Evolutionary conservation across 2,888 invertebrate genomes (phyloP), one percentile per base, ranked within the genome.

Genomic region (Amphipyra berbera): DNA sequence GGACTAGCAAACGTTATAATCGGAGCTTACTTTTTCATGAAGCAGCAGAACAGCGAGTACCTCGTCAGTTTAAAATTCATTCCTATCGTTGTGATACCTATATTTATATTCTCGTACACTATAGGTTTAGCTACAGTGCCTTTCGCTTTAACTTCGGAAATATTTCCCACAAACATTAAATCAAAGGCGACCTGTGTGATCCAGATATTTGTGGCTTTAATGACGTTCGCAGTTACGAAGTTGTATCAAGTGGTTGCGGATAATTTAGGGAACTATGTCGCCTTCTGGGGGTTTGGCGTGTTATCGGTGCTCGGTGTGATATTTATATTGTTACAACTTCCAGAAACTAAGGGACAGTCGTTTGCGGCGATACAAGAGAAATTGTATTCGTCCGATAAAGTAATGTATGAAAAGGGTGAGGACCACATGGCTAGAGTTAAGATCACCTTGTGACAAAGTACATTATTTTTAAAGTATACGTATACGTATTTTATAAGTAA

Each of bases 151-250:
- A 95, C 96, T 44, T 96, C 96, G 3, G 96, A 96, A 88, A 93
- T 96, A 82, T 96, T 97, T 84, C 96, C 97, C 44, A 91, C 95
- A 3, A 94, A 96, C 74, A 96, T 96, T 21, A 95, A 96, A 79
- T 96, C 96, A 0, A 94, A 96, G 64, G 96, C 97, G 0, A 96
- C 96, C 33, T 96, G 96, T 68, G 91, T 96, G 6, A 96, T 96
- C 55, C 95, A 96, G 60, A 95, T 96, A 81, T 95, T 95, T 71
- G 96, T 95, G 37, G 95, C 96, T 53, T 80, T 95, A 45, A 95
- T 95, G 88, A 95, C 95, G 0, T 96, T 96, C 76, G 90, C 96
- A 13, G 95, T 96, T 2, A 96, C 96, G 0, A 95, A 96, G 69
- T 86, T 95, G 49, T 96, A 95, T 79, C 95, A 95, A 83, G 92